Evolutionary conservation across 2,113 vertebrate genomes (phyloP).

Genomic region (Oncorhynchus nerka): DNA sequence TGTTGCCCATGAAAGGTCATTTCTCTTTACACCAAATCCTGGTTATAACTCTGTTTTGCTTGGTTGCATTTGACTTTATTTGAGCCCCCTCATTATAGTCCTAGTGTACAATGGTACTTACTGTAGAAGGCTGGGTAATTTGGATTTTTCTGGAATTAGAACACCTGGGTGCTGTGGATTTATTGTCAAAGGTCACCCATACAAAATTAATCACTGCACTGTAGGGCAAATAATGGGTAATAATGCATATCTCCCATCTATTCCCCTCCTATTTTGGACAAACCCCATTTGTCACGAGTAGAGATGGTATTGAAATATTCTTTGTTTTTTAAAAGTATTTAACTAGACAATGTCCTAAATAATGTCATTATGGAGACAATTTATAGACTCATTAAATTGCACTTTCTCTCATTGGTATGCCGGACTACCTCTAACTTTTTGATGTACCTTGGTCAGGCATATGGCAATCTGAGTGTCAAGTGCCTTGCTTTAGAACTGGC

Average conservation of each 20-base stretch:
- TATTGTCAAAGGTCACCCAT: constrained; percentile 39
- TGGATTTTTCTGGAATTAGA: constrained; percentile 58
- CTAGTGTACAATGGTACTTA: neutral
- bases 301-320: too few relatives aligned
- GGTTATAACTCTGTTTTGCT: constrained; percentile 57
- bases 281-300: neutral
- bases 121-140: constrained; percentile 57
- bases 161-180: constrained; percentile 44
- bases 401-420: neutral
- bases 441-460: neutral
- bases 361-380: too few relatives aligned
- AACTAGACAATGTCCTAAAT: too few relatives aligned
- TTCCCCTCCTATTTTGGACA: neutral
- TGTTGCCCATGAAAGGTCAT: constrained; percentile 48
- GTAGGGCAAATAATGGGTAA: constrained; percentile 2
- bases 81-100: neutral
- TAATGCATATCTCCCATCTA: neutral
- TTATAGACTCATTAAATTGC: neutral
- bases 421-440: neutral
- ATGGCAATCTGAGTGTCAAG: neutral
- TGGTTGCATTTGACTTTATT: constrained; percentile 47
- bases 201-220: constrained; percentile 28
- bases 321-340: too few relatives aligned
- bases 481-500: neutral
- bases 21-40: constrained; percentile 50